A percentile compares a stretch with the other conserved stretches of the same genome.
These are phyloP conservation scores for Syngnathus rostellatus DNA, from an alignment of 2,797 vertebrate genomes.

Conservation along the genomic window DNA sequence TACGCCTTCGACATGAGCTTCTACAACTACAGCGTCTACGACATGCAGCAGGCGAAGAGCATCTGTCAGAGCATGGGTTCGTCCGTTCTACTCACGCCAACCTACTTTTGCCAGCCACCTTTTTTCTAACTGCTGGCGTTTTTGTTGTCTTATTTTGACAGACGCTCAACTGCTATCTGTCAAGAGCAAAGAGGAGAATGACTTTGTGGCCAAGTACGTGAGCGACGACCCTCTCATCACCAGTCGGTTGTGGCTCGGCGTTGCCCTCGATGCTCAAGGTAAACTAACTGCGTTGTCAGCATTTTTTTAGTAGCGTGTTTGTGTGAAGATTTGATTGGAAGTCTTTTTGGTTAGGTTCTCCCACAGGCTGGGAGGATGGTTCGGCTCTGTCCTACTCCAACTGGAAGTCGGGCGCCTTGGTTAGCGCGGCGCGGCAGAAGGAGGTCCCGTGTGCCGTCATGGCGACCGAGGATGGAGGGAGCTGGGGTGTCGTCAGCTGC, in stretches of 20 bases:
- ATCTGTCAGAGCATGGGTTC: constrained; percentile 78
- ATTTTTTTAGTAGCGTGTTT: neutral
- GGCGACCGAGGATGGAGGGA: constrained; percentile 63
- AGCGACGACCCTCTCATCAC: constrained; percentile 78
- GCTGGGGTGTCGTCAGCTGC: constrained; percentile 77
- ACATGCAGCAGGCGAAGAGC: constrained; percentile 64
- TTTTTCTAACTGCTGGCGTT: neutral
- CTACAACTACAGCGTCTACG: constrained; percentile 77
- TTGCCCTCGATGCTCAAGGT: constrained; percentile 65
- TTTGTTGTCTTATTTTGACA: constrained; percentile 35
- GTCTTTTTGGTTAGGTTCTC: constrained; percentile 29
- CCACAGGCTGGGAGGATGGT: constrained; percentile 78
- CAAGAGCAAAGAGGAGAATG: constrained; percentile 80
- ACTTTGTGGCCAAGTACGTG: constrained; percentile 78
- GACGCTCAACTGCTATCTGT: constrained; percentile 80
- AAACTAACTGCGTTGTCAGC: constrained; percentile 6
- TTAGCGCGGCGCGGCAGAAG: neutral
- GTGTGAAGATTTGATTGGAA: neutral
- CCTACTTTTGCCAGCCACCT: neutral
- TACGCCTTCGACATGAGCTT: constrained; percentile 77
- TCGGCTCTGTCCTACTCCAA: constrained; percentile 73
- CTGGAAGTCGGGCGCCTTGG: constrained; percentile 59
- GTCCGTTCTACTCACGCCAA: neutral
- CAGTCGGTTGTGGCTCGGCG: constrained; percentile 80
- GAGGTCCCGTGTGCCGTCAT: constrained; percentile 71